Percentiles rank a stretch among this genome's conserved stretches.
Conservation (phyloP, 2,797 vertebrate genomes). For the Dicrostonyx torquatus region DNA sequence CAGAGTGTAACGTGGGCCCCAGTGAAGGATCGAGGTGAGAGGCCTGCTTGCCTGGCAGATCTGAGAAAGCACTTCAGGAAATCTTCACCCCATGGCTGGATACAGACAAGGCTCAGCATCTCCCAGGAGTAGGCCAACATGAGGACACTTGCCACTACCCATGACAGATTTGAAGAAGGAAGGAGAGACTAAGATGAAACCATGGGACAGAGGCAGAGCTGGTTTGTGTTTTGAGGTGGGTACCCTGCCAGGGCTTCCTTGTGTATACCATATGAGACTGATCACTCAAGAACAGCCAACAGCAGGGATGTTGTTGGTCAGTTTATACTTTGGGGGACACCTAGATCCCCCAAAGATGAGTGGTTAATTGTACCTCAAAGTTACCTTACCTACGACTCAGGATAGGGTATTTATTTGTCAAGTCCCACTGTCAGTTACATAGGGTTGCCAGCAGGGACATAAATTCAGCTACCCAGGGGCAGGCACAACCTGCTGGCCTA, state of each 20-base stretch:
- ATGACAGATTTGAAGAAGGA: background rate
- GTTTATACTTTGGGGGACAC: background rate
- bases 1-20: rapidly evolving
- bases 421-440: background rate
- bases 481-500: no score
- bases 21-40: background rate
- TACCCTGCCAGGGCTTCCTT: background rate
- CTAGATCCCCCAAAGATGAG: background rate
- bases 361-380: rapidly evolving
- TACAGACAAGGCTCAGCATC: rapidly evolving
- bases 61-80: background rate
- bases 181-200: background rate
- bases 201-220: background rate
- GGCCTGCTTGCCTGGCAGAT: rapidly evolving
- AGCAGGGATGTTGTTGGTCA: background rate
- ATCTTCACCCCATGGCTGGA: background rate
- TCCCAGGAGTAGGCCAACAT: background rate
- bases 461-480: rapidly evolving
- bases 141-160: background rate
- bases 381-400: no score
- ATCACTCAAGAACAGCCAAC: background rate
- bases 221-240: rapidly evolving
- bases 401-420: background rate
- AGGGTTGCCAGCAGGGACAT: rapidly evolving
- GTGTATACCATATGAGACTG: rapidly evolving